Evolutionary conservation across 2,113 vertebrate species (phyloP).

Genomic region (Ophiodon elongatus): DNA sequence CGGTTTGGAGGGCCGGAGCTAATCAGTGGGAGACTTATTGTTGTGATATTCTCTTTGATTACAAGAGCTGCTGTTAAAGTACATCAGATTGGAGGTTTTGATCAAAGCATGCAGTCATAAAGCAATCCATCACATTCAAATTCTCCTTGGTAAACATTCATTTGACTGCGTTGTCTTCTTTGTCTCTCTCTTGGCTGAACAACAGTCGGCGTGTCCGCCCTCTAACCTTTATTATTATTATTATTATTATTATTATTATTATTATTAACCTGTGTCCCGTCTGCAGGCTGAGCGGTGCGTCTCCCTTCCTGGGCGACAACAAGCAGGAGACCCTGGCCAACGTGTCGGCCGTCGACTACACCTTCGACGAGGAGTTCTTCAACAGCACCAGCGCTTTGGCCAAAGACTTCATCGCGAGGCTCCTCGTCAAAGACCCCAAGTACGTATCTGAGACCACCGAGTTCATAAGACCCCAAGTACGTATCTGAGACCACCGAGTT

Average conservation of each 20-base stretch:
- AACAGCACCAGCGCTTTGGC: constrained; percentile 93
- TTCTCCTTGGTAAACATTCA: not conserved
- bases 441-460: constrained; percentile 78
- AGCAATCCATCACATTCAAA: not conserved
- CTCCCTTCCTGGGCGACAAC: constrained; percentile 96
- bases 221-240: not conserved
- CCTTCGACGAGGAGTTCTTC: constrained; percentile 98
- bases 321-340: constrained; percentile 98
- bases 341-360: constrained; percentile 97
- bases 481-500: too few relatives aligned
- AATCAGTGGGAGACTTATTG: constrained; percentile 1
- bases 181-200: not conserved
- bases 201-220: too few relatives aligned
- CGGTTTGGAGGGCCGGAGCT: not conserved
- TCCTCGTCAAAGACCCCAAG: constrained; percentile 98
- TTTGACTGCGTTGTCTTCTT: not conserved
- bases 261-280: not conserved
- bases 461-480: constrained; percentile 99
- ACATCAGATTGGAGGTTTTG: not conserved
- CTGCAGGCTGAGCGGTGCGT: constrained; percentile 93
- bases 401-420: constrained; percentile 96
- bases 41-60: constrained; percentile 28
- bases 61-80: not conserved
- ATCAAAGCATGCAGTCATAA: not conserved
- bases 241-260: too few relatives aligned